phyloP scores from a whole-genome alignment of 1,140 invertebrate species.

The Hylyphantes graminicola region DNA sequence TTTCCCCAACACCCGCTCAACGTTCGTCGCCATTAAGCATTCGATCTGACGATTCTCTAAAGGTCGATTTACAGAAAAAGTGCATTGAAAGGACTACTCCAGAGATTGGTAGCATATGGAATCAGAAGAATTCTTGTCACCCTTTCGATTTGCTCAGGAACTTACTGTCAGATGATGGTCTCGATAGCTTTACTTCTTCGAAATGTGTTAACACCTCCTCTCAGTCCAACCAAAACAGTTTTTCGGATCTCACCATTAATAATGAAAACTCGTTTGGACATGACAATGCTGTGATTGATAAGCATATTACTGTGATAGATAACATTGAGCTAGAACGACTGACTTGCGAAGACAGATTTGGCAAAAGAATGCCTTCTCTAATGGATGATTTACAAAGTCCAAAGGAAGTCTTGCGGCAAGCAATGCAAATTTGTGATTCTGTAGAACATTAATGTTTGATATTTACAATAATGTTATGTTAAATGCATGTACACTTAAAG shows the following conservation, averaged over 20 bases:
- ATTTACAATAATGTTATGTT: too few relatives aligned
- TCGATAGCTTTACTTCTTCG: conserved; percentile 49
- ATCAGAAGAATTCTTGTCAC: conserved; percentile 40
- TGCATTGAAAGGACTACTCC: conserved; percentile 38
- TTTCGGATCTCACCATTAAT: neutral
- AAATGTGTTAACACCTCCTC: conserved; percentile 42
- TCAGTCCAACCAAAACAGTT: conserved; percentile 6
- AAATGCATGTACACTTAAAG: too few relatives aligned
- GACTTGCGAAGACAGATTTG: conserved; percentile 22
- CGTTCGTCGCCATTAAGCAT: neutral
- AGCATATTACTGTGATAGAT: conserved; percentile 55
- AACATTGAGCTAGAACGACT: conserved; percentile 42
- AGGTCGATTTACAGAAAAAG: conserved; percentile 15
- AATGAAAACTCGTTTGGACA: conserved; percentile 27
- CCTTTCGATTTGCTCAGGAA: conserved; percentile 51
- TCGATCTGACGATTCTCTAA: neutral
- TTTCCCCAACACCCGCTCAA: neutral
- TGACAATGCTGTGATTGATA: conserved; percentile 6
- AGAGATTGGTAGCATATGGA: conserved; percentile 53
- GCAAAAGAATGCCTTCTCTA: conserved; percentile 35
- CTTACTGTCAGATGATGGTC: conserved; percentile 46
- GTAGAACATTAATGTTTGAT: neutral
- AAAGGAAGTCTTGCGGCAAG: conserved; percentile 54
- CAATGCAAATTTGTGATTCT: conserved; percentile 50
- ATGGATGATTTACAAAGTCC: conserved; percentile 56